Base-by-base conservation (phyloP, 2,113 vertebrate genomes). In the Cygnus atratus region DNA sequence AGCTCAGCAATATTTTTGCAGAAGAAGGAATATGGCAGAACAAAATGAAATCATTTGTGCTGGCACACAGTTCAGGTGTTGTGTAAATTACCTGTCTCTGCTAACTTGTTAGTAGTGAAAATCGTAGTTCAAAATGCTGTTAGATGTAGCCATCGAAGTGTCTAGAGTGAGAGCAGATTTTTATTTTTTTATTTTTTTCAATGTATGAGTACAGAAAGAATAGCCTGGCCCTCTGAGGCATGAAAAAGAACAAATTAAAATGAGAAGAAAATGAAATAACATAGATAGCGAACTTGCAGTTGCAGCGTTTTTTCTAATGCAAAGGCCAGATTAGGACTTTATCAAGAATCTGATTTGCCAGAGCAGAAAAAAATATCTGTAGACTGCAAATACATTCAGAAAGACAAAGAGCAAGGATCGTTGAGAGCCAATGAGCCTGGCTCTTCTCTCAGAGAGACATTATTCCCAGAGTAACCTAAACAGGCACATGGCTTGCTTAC, bases 181-280 rank as follows among this genome's bases (percentile, higher is more conserved):
- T 9, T 74, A 48, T 75, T 52, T 29, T 46, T 46, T 46, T 48
- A 18, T 52, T 58, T 82, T 52, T 55, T 6, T 31, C 28, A 48
- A 12, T 52, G 13, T 80, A 57, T 25, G 61, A 87, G 26, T 62
- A 50, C 9, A 84, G 76, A 75, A 94, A 87, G 80, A 95, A 87
- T n/a, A 90, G 58, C 25, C 73, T 54, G 19, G 66, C n/a, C 58
- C 86, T 93, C 70, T 93, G 90, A 96, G 77, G 93, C 90, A 92
- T 91, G 86, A 90, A 90, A 90, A 87, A 55, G 93, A 93, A 84
- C 88, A 96, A 96, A 96, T 96, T 92, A 94, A 77, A 78, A 92
- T 73, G 57, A 88, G 79, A 58, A 88, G 87, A 75, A 92, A 93
- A 93, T 3, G 62, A 93, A 89, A 54, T 88, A 96, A 91, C 54